These are phyloP conservation scores for Rana temporaria DNA, from an alignment of 2,113 vertebrate species.

Conservation along the genomic window DNA sequence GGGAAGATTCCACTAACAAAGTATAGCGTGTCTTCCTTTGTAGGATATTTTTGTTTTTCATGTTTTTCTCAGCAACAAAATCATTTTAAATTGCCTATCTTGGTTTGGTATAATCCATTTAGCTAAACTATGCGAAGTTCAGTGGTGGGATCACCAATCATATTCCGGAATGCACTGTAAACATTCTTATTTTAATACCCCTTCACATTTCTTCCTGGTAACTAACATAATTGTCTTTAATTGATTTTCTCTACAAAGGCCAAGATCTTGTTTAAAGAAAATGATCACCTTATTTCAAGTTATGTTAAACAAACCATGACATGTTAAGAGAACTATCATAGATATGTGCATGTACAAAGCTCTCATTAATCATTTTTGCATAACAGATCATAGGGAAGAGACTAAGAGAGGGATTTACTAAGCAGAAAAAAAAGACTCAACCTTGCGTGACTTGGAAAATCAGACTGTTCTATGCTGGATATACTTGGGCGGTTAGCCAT, in stretches of 20 bases:
- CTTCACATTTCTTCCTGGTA: not conserved
- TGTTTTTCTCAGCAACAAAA: too few species aligned
- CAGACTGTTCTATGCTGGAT: not conserved
- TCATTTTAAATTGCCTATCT: too few species aligned
- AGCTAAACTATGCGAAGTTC: not conserved
- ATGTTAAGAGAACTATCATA: not conserved
- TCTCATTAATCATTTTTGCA: not conserved
- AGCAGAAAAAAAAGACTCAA: not conserved
- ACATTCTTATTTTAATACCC: not conserved
- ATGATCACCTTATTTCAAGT: constrained; percentile 3
- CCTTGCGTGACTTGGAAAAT: constrained; percentile 4
- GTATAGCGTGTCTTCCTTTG: too few species aligned
- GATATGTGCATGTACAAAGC: constrained; percentile 7
- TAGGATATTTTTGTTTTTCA: too few species aligned
- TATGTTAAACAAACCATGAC: constrained; percentile 26
- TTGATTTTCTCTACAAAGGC: constrained; percentile 22
- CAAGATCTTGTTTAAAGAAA: constrained; percentile 30
- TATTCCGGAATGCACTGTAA: not conserved
- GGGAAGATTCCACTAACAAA: too few species aligned
- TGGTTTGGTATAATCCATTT: not conserved
- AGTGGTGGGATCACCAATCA: not conserved
- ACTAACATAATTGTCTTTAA: constrained; percentile 28
- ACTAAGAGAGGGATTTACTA: not conserved
- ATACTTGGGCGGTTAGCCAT: not conserved
- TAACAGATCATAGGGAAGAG: not conserved